Conservation (phyloP, 2,888 invertebrate species). For the Augiades crinisus region DNA sequence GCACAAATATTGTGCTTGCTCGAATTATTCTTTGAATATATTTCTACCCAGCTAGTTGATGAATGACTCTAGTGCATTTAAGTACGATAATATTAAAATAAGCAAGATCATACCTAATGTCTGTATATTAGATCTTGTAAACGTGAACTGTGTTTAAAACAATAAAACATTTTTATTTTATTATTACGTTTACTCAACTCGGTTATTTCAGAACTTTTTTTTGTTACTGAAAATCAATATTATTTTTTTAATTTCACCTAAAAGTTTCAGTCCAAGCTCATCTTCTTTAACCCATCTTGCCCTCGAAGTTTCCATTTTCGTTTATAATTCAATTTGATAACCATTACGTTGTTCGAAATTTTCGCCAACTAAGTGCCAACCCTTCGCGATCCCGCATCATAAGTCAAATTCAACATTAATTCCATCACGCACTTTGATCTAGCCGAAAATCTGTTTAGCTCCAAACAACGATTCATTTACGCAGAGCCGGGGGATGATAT, state of each 20-base stretch:
- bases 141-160: no score
- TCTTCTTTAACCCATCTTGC: not conserved
- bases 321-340: constrained; percentile 25
- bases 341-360: constrained; percentile 16
- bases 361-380: constrained; percentile 21
- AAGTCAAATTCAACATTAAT: constrained; percentile 34
- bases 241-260: not conserved
- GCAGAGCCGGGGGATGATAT: constrained; percentile 45
- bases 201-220: no score
- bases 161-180: no score
- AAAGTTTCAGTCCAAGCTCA: constrained; percentile 1
- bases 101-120: no score
- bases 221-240: no score
- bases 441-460: constrained; percentile 31
- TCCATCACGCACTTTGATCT: constrained; percentile 40
- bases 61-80: no score
- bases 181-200: no score
- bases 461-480: constrained; percentile 35
- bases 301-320: constrained; percentile 10
- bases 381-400: constrained; percentile 23
- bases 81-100: no score
- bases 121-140: no score
- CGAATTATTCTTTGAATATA: no score
- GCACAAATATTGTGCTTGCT: no score
- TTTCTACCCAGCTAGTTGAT: no score